phyloP scores from a whole-genome alignment of 1,140 invertebrate species.

The Thalassaphorura encarpata region DNA sequence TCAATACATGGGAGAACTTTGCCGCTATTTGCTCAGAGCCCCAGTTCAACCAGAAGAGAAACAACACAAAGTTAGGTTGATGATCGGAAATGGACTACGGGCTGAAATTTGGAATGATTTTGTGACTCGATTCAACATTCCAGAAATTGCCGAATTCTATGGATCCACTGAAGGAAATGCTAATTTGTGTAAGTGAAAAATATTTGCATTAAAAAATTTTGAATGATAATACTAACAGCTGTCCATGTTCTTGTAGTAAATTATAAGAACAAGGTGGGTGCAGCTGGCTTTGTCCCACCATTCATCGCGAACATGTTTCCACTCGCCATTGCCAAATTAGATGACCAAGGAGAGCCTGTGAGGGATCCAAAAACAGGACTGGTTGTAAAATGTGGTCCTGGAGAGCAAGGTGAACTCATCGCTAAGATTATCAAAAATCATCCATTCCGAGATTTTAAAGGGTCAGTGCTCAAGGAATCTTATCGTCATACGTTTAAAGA shows the following conservation, averaged over 20 bases:
- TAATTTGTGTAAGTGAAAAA: conserved; percentile 37
- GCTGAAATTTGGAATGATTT: conserved; percentile 95
- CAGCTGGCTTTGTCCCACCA: conserved; percentile 73
- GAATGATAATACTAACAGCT: background rate
- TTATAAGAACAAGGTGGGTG: background rate
- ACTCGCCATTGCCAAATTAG: conserved; percentile 77
- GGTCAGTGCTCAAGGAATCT: too few species aligned
- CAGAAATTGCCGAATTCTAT: conserved; percentile 86
- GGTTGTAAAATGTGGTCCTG: conserved; percentile 65
- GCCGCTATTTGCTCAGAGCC: conserved; percentile 52
- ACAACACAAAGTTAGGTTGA: conserved; percentile 46
- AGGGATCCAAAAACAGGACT: conserved; percentile 49
- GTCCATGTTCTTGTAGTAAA: background rate
- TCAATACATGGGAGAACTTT: conserved; percentile 60
- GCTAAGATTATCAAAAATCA: too few species aligned
- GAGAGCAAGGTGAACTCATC: conserved; percentile 92
- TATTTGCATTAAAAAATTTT: conserved; percentile 46
- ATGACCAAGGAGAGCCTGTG: conserved; percentile 71
- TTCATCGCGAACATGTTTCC: conserved; percentile 72
- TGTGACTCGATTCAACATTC: conserved; percentile 76
- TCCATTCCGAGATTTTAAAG: too few species aligned
- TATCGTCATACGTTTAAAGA: too few species aligned
- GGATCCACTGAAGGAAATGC: conserved; percentile 83
- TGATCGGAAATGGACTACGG: conserved; percentile 60
- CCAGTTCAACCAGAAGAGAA: conserved; percentile 43